These are phyloP conservation scores for Hesperia comma DNA, from an alignment of 2,888 invertebrate genomes.

Conservation along the genomic window DNA sequence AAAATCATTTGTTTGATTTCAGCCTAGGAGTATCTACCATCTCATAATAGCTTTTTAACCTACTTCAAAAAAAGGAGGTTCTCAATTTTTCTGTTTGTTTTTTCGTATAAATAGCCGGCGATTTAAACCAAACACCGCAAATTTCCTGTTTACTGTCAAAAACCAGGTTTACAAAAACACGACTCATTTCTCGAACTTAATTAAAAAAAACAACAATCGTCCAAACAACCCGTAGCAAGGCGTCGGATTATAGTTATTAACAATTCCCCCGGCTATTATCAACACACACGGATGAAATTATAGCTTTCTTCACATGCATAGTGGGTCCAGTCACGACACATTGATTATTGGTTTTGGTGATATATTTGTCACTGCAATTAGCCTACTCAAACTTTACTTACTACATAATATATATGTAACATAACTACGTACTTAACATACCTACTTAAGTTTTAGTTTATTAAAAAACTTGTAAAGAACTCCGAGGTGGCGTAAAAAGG, in stretches of 20 bases:
- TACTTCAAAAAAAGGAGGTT: too few relatives aligned
- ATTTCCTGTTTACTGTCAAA: too few relatives aligned
- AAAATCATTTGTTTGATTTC: too few relatives aligned
- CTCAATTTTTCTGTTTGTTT: too few relatives aligned
- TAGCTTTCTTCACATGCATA: background rate
- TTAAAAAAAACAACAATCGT: background rate
- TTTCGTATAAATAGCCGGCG: too few relatives aligned
- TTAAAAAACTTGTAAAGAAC: too few relatives aligned
- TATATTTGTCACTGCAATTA: background rate
- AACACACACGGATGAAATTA: slow-evolving; percentile 2
- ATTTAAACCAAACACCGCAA: background rate
- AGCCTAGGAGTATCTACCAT: too few relatives aligned
- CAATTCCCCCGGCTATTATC: slow-evolving; percentile 5
- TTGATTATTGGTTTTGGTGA: background rate
- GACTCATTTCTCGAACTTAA: background rate
- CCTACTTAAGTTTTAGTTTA: too few relatives aligned
- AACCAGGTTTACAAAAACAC: background rate
- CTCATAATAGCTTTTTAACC: too few relatives aligned
- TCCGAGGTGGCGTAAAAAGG: too few relatives aligned
- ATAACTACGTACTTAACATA: too few relatives aligned
- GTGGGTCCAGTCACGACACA: background rate
- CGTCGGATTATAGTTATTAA: slow-evolving; percentile 11
- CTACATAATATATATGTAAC: too few relatives aligned
- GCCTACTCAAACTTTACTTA: background rate
- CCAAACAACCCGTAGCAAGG: background rate